A percentile compares a stretch with the other conserved stretches of the same genome.
phyloP scores from a whole-genome alignment of 2,113 vertebrate species.

The Hassar affinis region DNA sequence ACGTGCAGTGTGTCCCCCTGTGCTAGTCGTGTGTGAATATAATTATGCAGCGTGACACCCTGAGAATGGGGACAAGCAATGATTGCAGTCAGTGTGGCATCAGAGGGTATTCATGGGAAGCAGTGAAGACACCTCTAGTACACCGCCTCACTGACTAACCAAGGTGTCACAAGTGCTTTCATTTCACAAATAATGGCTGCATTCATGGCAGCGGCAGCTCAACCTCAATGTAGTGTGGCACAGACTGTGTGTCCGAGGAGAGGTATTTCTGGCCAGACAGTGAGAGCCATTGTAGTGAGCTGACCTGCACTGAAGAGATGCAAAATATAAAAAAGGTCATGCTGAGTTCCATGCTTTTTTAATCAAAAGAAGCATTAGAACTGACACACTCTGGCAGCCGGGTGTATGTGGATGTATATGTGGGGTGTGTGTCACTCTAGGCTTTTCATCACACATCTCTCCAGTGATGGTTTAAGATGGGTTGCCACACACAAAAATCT shows the following conservation, averaged over 20 bases:
- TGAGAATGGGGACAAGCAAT: slow-evolving; percentile 32
- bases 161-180: slow-evolving; percentile 59
- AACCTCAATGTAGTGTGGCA: background rate
- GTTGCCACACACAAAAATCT: slow-evolving; percentile 36
- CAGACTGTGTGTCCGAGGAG: background rate
- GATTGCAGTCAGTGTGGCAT: slow-evolving; percentile 28
- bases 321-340: slow-evolving; percentile 41
- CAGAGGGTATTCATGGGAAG: slow-evolving; percentile 53
- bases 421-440: slow-evolving; percentile 49
- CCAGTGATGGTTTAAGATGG: slow-evolving; percentile 54
- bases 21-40: slow-evolving; percentile 15
- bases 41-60: slow-evolving; percentile 50
- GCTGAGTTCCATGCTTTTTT: slow-evolving; percentile 41
- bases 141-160: slow-evolving; percentile 33
- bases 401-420: slow-evolving; percentile 24
- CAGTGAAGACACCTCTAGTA: slow-evolving; percentile 47
- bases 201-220: slow-evolving; percentile 45
- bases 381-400: slow-evolving; percentile 43
- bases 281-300: slow-evolving; percentile 39
- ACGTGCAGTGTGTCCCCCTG: slow-evolving; percentile 3
- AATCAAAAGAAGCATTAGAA: slow-evolving; percentile 47
- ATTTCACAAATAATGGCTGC: slow-evolving; percentile 52
- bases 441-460: slow-evolving; percentile 51
- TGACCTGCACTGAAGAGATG: slow-evolving; percentile 16
- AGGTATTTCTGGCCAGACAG: slow-evolving; percentile 30